Evolutionary conservation across 2,113 vertebrate species (phyloP), one percentile per base, ranked within the genome.

Genomic region (Anolis sagrei): DNA sequence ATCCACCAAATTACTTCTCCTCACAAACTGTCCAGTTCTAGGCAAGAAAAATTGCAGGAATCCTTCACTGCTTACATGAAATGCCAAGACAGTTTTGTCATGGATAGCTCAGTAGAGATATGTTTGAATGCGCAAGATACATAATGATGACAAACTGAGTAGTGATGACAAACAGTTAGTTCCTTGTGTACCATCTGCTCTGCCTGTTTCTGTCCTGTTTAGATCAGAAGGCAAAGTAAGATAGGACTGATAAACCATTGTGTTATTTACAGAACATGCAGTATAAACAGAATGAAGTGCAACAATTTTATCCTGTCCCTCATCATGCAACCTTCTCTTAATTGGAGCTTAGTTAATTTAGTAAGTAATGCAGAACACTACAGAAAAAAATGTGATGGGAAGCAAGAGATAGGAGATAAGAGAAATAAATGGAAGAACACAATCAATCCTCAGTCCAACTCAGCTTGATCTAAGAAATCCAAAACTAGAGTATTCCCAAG

Each of bases 101-200:
- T 91, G 89, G 90, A 94, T 90, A 95, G 90, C 87, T 93, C 90
- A 93, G 90, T 80, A 91, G 90, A 92, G 87, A 92, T 91, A 91
- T 82, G 84, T 93, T 93, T 92, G 93, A 91, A 93, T 91, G 90
- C 87, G 89, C 92, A 91, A 34, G 18, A 86, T 90, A 93, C 84
- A 92, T 93, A 92, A 89, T 88, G 92, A 81, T 54, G 87, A 85
- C 85, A 92, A 93, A 88, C 90, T 84, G 86, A 89, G 87, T 82
- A 91, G 87, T 92, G 87, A 83, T 49, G 61, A 14, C 2, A 27
- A 68, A n/a, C 21, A 51, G 89, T 90, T 82, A 89, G n/a, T 87
- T 88, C 84, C 91, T 88, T 94, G 88, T 87, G 78, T 90, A 74
- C 29, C 85, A 64, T 93, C 73, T 88, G 72, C 82, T 86, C 6